phyloP scores from a whole-genome alignment of 2,113 vertebrate genomes.

The Tachycineta bicolor region DNA sequence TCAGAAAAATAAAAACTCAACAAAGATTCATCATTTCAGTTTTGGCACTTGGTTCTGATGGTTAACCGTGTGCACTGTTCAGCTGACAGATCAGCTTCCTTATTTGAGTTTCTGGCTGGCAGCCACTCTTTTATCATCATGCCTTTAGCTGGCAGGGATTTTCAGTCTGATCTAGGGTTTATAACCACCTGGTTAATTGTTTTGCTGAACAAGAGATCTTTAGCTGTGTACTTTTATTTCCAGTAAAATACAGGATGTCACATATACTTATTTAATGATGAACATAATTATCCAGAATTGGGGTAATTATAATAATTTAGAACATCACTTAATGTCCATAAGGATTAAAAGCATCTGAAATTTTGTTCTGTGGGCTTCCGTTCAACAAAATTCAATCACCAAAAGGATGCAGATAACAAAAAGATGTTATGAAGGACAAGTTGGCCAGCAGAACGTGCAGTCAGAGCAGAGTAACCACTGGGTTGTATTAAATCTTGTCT shows the following conservation, averaged over 20 bases:
- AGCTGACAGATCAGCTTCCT: constrained; percentile 2
- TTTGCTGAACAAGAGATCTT: background rate
- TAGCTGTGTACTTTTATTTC: background rate
- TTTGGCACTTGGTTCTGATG: background rate
- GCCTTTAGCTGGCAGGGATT: constrained; percentile 21
- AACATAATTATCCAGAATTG: background rate
- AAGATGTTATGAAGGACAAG: background rate
- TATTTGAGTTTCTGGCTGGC: background rate
- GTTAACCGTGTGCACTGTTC: background rate
- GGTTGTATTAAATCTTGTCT: background rate
- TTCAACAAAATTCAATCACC: background rate
- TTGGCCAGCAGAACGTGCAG: background rate
- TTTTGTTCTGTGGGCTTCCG: background rate
- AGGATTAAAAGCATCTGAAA: background rate
- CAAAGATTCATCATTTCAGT: background rate
- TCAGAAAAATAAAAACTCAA: background rate
- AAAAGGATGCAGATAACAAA: background rate
- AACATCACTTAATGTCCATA: background rate
- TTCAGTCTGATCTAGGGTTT: constrained; percentile 11
- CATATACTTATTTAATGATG: background rate
- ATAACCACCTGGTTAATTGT: background rate
- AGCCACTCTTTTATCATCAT: constrained; percentile 1
- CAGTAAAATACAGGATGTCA: background rate
- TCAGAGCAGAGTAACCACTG: background rate
- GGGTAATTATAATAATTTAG: background rate